phyloP scores from a whole-genome alignment of 2,797 vertebrate species.

The Neopelma chrysocephalum region DNA sequence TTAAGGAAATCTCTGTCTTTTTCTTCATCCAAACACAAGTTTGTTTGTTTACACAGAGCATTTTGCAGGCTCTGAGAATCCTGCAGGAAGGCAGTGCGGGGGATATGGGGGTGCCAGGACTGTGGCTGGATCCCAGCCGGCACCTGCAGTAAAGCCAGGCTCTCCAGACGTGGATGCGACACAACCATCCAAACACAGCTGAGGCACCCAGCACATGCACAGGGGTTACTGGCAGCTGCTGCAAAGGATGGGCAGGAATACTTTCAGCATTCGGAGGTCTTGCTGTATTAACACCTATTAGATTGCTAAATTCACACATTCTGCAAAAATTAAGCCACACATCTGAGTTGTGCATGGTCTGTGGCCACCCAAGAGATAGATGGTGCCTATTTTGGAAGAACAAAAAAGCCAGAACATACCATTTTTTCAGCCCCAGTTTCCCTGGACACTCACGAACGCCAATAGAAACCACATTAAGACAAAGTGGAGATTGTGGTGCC shows the following conservation, averaged over 20 bases:
- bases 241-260: background rate
- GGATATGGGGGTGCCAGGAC: background rate
- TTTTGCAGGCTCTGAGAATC: background rate
- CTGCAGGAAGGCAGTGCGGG: background rate
- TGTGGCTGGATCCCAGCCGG: accelerated
- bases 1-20: background rate
- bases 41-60: background rate
- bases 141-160: accelerated
- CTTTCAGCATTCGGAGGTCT: background rate
- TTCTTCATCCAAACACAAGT: background rate
- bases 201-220: background rate
- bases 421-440: background rate
- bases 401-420: background rate
- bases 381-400: background rate
- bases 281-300: background rate
- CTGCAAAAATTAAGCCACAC: background rate
- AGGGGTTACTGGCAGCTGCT: background rate
- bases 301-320: background rate
- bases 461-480: background rate
- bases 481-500: slow-evolving; percentile 5
- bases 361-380: background rate
- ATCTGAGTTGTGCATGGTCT: accelerated
- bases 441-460: background rate
- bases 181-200: accelerated
- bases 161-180: accelerated